Percentiles rank a stretch among this genome's conserved stretches.
Conservation (phyloP, 2,888 invertebrate genomes). For the Drosophila mayaguana region DNA sequence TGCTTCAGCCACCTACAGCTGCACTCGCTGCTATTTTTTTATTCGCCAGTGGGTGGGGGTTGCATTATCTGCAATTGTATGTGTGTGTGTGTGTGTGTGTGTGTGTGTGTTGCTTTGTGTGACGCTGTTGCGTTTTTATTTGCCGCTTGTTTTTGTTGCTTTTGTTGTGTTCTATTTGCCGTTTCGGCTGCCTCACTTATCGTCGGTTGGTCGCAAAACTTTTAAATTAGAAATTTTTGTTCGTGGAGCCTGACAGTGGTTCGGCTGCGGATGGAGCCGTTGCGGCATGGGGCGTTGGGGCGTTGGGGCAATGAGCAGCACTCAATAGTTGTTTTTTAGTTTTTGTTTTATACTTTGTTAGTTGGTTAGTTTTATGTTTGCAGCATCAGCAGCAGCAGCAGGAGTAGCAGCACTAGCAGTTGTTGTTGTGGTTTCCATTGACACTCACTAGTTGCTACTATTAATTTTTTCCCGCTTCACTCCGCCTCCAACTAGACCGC, state of each 20-base stretch:
- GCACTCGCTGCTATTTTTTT: slow-evolving; percentile 26
- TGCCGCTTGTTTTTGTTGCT: slow-evolving; percentile 59
- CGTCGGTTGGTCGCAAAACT: slow-evolving; percentile 76
- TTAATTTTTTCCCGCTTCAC: slow-evolving; percentile 68
- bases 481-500: background rate
- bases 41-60: slow-evolving; percentile 66
- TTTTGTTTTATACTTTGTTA: slow-evolving; percentile 72
- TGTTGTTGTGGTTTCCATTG: slow-evolving; percentile 70
- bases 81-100: slow-evolving; percentile 7
- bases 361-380: slow-evolving; percentile 75
- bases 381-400: slow-evolving; percentile 20
- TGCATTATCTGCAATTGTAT: slow-evolving; percentile 66
- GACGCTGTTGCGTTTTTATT: slow-evolving; percentile 71
- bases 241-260: slow-evolving; percentile 56
- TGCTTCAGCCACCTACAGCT: slow-evolving; percentile 51
- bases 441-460: slow-evolving; percentile 78
- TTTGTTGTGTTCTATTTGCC: slow-evolving; percentile 43
- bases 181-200: slow-evolving; percentile 63
- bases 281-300: background rate
- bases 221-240: slow-evolving; percentile 81
- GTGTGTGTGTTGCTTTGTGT: slow-evolving; percentile 27
- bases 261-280: background rate
- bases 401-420: slow-evolving; percentile 13
- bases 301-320: slow-evolving; percentile 49
- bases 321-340: slow-evolving; percentile 69